Percentiles rank a stretch among this genome's conserved stretches.
Evolutionary conservation across 2,888 invertebrate species (phyloP).

Genomic region (Scaptomyza tumidula): DNA sequence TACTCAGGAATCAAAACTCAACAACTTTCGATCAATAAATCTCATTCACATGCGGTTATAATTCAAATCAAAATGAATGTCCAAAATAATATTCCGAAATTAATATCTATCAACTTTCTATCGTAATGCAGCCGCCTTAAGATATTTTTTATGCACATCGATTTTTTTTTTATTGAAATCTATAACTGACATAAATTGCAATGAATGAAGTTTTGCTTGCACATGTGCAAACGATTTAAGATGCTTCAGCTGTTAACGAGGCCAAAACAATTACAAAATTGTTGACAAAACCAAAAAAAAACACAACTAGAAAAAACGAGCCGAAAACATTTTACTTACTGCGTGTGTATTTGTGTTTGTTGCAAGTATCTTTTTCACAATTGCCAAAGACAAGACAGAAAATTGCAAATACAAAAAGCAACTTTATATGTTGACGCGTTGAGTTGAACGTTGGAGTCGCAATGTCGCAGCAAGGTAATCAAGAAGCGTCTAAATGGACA

Average conservation of each 20-base stretch:
- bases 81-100: background rate
- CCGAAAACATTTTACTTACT: slow-evolving; percentile 26
- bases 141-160: slow-evolving; percentile 1
- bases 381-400: slow-evolving; percentile 60
- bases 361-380: slow-evolving; percentile 64
- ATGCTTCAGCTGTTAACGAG: slow-evolving; percentile 57
- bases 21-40: background rate
- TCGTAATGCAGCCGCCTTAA: background rate
- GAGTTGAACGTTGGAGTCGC: slow-evolving; percentile 38
- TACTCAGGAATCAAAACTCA: background rate
- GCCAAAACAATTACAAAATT: slow-evolving; percentile 73
- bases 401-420: slow-evolving; percentile 52
- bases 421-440: slow-evolving; percentile 54
- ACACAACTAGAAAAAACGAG: slow-evolving; percentile 34
- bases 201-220: slow-evolving; percentile 13
- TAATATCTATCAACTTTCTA: slow-evolving; percentile 4
- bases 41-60: background rate
- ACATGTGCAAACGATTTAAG: slow-evolving; percentile 44
- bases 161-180: slow-evolving; percentile 3
- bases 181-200: slow-evolving; percentile 11
- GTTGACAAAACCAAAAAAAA: slow-evolving; percentile 30
- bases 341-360: slow-evolving; percentile 10
- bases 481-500: slow-evolving; percentile 77
- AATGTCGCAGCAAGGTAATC: slow-evolving; percentile 69
- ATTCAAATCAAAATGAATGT: background rate